Evolutionary conservation across 2,888 invertebrate genomes (phyloP).

Genomic region (Hydriomena furcata): DNA sequence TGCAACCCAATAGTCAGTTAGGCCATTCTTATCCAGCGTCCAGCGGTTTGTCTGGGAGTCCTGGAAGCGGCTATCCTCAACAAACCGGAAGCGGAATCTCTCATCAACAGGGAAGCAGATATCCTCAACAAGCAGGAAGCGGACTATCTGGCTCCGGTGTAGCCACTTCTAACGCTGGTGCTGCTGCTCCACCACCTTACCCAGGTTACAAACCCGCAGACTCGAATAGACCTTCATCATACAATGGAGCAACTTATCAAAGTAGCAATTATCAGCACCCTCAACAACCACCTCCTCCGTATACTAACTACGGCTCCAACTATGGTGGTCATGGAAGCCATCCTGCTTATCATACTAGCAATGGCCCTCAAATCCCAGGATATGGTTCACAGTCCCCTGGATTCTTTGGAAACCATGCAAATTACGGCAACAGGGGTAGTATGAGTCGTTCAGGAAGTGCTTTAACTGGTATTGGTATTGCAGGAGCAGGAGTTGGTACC

Average conservation of each 20-base stretch:
- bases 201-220: slow-evolving; percentile 38
- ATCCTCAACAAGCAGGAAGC: slow-evolving; percentile 40
- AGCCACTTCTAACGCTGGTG: slow-evolving; percentile 55
- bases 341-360: slow-evolving; percentile 49
- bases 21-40: slow-evolving; percentile 66
- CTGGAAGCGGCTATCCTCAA: slow-evolving; percentile 42
- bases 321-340: slow-evolving; percentile 49
- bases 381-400: slow-evolving; percentile 66
- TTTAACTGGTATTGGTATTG: slow-evolving; percentile 71
- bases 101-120: slow-evolving; percentile 40
- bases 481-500: slow-evolving; percentile 76
- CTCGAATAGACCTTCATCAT: slow-evolving; percentile 21
- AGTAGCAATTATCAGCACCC: slow-evolving; percentile 59
- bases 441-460: slow-evolving; percentile 62
- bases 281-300: slow-evolving; percentile 65
- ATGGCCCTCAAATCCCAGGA: slow-evolving; percentile 60
- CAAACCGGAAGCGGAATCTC: slow-evolving; percentile 42
- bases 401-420: slow-evolving; percentile 68
- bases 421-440: slow-evolving; percentile 59
- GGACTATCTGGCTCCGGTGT: slow-evolving; percentile 47
- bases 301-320: slow-evolving; percentile 46
- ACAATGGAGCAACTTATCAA: slow-evolving; percentile 44
- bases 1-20: slow-evolving; percentile 45
- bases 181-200: slow-evolving; percentile 54
- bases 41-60: slow-evolving; percentile 63